Base-by-base conservation (phyloP, 1,140 invertebrate genomes). In the Lysiphlebus fabarum region DNA sequence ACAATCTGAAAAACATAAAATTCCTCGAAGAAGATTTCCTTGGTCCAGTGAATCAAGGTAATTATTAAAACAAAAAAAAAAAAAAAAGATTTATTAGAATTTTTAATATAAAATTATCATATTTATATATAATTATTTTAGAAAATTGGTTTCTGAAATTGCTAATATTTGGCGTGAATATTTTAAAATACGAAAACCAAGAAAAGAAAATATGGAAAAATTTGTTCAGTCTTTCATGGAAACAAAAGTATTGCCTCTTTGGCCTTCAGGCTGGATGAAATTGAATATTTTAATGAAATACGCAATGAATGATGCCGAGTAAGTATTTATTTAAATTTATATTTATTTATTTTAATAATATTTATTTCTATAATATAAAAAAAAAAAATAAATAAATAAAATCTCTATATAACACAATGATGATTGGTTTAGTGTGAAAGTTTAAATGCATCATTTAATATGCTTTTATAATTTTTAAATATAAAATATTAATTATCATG, bases 221-320 rank as follows among this genome's bases (percentile, higher is more conserved):
- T 84, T 82, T 64, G 69, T 86, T 26, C 74, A 69, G 12, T 63
- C 73, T 1, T 86, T 82, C 59, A 70, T 86, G 34, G 77, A 84
- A 40, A 65, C 70, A 10, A 80, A 83, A 72, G 76, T 86, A 11
- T 76, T 80, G 62, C 72, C 76, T 42, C 61, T 86, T 10, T 86
- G 84, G 84, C 84, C 84, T 5, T 67, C 76, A 53, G 84, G 84
- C 6, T 86, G 83, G 79, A 84, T 86, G 78, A 75, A 63, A 43
- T 58, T 71, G 33, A 49, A 65, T 33, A 68, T 67, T 5, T 67
- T 77, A 26, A 36, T 73, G 34, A 71, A 75, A 54, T 76, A 73
- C 62, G 61, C 70, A 26, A 70, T 68, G 61, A 56, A 62, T 14
- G 72, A 74, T 49, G 54, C 70, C 47, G 55, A 17, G 75, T 77